Percentiles rank a stretch among this genome's conserved stretches.
These are phyloP conservation scores for Mimumesa dahlbomi DNA, from an alignment of 2,888 invertebrate genomes.

Conservation along the genomic window DNA sequence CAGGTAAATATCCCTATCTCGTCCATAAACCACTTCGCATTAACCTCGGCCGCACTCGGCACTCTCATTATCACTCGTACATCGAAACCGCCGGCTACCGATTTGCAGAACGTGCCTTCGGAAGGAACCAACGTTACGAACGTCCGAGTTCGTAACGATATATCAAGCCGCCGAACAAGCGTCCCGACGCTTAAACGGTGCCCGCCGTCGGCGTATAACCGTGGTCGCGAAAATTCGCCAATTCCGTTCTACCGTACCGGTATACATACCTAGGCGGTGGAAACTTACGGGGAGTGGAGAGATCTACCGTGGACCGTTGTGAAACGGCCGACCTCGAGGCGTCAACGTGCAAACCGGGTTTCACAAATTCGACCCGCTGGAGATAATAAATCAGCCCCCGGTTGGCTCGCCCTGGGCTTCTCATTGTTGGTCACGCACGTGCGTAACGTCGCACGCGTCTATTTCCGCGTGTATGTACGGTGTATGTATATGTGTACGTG, in stretches of 20 bases:
- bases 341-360: slow-evolving; percentile 37
- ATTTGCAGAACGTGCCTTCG: neutral
- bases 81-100: no score
- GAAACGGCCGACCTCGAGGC: slow-evolving; percentile 9
- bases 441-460: neutral
- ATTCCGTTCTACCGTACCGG: no score
- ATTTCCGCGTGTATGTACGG: neutral
- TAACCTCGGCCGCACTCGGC: no score
- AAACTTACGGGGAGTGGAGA: slow-evolving; percentile 11
- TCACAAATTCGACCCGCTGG: slow-evolving; percentile 43
- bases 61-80: no score
- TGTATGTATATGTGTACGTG: neutral
- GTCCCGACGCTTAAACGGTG: neutral
- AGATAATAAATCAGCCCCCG: slow-evolving; percentile 60
- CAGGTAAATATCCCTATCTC: no score
- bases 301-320: neutral
- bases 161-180: slow-evolving; percentile 1
- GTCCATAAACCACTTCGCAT: no score
- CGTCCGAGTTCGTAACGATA: neutral
- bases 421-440: neutral
- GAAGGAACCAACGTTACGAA: neutral
- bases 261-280: no score
- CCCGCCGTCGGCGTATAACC: neutral
- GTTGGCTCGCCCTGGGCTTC: no score
- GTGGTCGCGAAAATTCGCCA: slow-evolving; percentile 6